Evolutionary conservation across 2,113 vertebrate genomes (phyloP).

Genomic region (Ictalurus punctatus): DNA sequence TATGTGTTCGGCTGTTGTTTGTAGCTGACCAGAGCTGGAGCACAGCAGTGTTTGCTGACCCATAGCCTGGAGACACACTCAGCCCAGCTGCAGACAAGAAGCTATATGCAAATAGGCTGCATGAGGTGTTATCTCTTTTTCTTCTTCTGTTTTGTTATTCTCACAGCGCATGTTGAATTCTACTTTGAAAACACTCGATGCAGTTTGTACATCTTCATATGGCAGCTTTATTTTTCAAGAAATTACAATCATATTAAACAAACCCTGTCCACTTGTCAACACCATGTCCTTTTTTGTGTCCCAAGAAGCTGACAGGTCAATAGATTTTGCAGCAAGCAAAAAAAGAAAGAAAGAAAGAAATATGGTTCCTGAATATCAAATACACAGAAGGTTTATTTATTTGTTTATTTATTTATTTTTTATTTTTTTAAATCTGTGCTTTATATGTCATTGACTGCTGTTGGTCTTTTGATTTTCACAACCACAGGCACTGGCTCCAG

Average conservation of each 20-base stretch:
- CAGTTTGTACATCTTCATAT: constrained; percentile 42
- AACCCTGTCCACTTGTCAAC: constrained; percentile 28
- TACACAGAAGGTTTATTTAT: constrained; percentile 2
- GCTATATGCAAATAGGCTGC: background rate
- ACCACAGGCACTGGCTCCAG: background rate
- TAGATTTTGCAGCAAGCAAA: constrained; percentile 20
- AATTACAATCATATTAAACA: constrained; percentile 52
- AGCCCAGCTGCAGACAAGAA: background rate
- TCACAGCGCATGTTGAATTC: background rate
- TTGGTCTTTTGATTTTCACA: background rate
- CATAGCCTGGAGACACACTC: constrained; percentile 24
- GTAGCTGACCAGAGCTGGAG: constrained; percentile 17
- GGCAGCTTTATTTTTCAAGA: constrained; percentile 57
- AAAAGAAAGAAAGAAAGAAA: background rate
- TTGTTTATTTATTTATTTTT: too few species aligned
- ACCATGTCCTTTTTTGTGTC: constrained; percentile 1
- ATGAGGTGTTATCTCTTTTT: background rate
- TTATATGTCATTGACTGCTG: background rate
- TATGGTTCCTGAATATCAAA: constrained; percentile 34
- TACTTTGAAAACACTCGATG: constrained; percentile 13
- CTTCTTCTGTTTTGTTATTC: background rate
- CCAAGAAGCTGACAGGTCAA: constrained; percentile 24
- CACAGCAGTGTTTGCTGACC: constrained; percentile 32
- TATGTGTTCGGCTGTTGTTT: background rate
- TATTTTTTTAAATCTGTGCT: too few species aligned